A percentile compares a stretch with the other conserved stretches of the same genome.
phyloP scores from a whole-genome alignment of 2,113 vertebrate species.

The Hippopotamus amphibius region DNA sequence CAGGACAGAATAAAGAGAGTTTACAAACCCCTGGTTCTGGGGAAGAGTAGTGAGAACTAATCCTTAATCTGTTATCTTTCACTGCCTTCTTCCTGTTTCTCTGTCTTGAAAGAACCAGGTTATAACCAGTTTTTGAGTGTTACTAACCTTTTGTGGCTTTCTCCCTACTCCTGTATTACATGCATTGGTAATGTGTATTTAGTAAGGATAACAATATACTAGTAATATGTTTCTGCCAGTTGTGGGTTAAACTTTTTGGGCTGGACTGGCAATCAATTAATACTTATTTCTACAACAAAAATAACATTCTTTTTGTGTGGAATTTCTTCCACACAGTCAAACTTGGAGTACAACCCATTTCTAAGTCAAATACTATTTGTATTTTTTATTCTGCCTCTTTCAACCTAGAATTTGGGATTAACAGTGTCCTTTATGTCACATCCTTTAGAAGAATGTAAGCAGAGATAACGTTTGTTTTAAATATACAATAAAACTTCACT shows the following conservation, averaged over 20 bases:
- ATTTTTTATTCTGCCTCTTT: neutral
- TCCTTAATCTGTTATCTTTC: neutral
- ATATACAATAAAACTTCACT: neutral
- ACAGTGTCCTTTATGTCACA: neutral
- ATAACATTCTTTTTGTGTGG: conserved; percentile 2
- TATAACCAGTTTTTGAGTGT: neutral
- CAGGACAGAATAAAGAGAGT: neutral
- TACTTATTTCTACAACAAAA: conserved; percentile 23
- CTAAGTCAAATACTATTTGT: neutral
- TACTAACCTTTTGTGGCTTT: neutral
- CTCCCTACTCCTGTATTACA: neutral
- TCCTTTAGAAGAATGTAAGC: conserved; percentile 20
- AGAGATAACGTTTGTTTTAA: conserved; percentile 30
- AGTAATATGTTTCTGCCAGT: neutral
- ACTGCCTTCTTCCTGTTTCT: conserved; percentile 23
- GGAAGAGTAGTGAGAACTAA: neutral
- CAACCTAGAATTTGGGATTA: neutral
- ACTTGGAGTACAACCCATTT: neutral
- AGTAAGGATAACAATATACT: neutral
- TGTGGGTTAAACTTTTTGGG: neutral
- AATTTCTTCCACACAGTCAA: neutral
- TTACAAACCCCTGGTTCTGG: neutral
- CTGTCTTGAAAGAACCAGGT: neutral
- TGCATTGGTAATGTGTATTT: neutral
- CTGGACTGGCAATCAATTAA: neutral